Conservation (phyloP, 2,888 invertebrate species). For the Siphlonurus alternatus region DNA sequence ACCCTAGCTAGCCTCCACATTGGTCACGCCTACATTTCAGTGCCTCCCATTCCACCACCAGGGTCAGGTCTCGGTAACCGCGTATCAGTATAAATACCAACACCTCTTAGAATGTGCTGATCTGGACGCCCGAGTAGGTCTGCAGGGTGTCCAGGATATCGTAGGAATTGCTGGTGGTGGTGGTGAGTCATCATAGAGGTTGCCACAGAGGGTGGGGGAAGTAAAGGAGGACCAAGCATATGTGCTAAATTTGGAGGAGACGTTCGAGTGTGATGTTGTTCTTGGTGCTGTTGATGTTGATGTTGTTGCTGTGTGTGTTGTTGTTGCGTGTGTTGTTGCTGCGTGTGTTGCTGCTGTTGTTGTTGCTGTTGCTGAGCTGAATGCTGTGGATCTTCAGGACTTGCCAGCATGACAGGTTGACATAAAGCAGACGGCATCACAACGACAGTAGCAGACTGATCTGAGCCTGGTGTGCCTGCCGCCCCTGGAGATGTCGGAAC, state of each 20-base stretch:
- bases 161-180: neutral
- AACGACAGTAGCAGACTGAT: neutral
- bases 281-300: neutral
- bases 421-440: neutral
- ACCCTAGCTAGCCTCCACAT: neutral
- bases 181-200: neutral
- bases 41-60: neutral
- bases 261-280: neutral
- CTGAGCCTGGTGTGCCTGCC: neutral
- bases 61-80: neutral
- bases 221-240: neutral
- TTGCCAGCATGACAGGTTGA: neutral
- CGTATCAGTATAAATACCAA: neutral
- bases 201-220: neutral
- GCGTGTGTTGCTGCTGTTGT: neutral
- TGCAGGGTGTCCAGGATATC: neutral
- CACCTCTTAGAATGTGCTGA: neutral
- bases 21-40: neutral
- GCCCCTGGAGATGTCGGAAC: neutral
- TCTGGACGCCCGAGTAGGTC: neutral
- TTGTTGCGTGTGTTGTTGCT: neutral
- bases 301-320: neutral
- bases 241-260: neutral
- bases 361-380: neutral
- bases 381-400: neutral